Conservation (phyloP, 2,888 invertebrate genomes). For the Macrosoma leucophasiata region DNA sequence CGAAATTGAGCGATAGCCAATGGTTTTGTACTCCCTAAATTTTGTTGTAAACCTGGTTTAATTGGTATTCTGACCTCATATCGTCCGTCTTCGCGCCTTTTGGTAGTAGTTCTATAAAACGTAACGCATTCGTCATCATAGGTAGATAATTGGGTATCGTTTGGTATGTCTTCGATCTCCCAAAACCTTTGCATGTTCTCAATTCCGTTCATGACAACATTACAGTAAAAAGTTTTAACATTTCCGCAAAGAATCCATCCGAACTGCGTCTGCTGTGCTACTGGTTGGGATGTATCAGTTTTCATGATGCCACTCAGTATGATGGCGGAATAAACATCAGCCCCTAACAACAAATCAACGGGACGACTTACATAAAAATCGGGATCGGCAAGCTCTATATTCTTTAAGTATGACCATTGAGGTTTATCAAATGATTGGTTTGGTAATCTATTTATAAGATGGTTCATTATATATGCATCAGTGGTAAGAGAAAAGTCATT, state of each 20-base stretch:
- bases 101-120: conserved; percentile 9
- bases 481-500: conserved; percentile 10
- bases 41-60: conserved; percentile 7
- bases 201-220: conserved; percentile 4
- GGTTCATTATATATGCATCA: conserved; percentile 13
- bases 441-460: conserved; percentile 14
- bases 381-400: conserved; percentile 13
- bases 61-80: conserved; percentile 19
- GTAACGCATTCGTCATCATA: conserved; percentile 6
- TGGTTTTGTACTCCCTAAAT: conserved; percentile 18
- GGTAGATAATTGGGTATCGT: conserved; percentile 1
- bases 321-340: conserved; percentile 6
- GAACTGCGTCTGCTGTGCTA: conserved; percentile 21
- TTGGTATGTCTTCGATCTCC: conserved; percentile 12
- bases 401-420: conserved; percentile 9
- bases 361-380: conserved; percentile 14
- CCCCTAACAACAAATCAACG: conserved; percentile 20
- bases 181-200: conserved; percentile 8
- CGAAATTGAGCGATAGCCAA: conserved; percentile 23
- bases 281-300: not conserved
- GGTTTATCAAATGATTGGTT: conserved; percentile 8
- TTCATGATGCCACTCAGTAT: conserved; percentile 4
- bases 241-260: conserved; percentile 25
- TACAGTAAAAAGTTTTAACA: conserved; percentile 7
- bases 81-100: conserved; percentile 14